These are phyloP conservation scores for Drosophila dives DNA, from an alignment of 2,888 invertebrate genomes.

Conservation along the genomic window DNA sequence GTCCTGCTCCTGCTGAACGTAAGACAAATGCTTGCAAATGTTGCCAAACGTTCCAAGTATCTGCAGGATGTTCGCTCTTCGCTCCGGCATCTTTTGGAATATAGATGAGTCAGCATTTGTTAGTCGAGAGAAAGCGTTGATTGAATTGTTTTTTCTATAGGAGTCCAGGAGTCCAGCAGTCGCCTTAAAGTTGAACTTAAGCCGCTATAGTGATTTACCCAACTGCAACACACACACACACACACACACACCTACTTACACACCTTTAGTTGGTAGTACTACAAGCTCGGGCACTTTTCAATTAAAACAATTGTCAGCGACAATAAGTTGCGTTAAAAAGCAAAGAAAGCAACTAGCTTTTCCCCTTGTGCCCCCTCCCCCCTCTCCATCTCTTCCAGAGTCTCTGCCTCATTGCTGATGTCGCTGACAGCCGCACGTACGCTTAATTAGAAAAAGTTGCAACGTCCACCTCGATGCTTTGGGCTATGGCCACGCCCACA, in stretches of 20 bases:
- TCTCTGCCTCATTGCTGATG: constrained; percentile 39
- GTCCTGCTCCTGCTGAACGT: constrained; percentile 12
- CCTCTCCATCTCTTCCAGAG: not conserved
- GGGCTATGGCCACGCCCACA: constrained; percentile 21
- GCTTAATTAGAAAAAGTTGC: constrained; percentile 79
- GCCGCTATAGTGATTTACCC: constrained; percentile 23
- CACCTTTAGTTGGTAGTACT: not conserved
- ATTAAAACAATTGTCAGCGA: constrained; percentile 78
- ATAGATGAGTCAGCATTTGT: constrained; percentile 78
- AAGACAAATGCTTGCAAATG: constrained; percentile 59
- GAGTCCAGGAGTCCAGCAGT: constrained; percentile 10
- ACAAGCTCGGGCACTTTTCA: constrained; percentile 58
- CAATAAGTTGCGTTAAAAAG: constrained; percentile 65
- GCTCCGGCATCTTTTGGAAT: constrained; percentile 49
- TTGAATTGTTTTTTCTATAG: constrained; percentile 62
- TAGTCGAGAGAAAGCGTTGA: constrained; percentile 42
- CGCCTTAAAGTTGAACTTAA: constrained; percentile 42
- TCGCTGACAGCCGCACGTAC: constrained; percentile 75
- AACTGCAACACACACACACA: constrained; percentile 15
- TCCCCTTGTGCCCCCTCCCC: not conserved
- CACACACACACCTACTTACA: constrained; percentile 1
- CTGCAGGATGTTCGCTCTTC: constrained; percentile 28
- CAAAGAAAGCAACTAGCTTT: constrained; percentile 39
- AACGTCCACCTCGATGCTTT: constrained; percentile 44
- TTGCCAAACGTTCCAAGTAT: constrained; percentile 44